phyloP scores from a whole-genome alignment of 2,797 vertebrate species.

The Phataginus tetradactyla region DNA sequence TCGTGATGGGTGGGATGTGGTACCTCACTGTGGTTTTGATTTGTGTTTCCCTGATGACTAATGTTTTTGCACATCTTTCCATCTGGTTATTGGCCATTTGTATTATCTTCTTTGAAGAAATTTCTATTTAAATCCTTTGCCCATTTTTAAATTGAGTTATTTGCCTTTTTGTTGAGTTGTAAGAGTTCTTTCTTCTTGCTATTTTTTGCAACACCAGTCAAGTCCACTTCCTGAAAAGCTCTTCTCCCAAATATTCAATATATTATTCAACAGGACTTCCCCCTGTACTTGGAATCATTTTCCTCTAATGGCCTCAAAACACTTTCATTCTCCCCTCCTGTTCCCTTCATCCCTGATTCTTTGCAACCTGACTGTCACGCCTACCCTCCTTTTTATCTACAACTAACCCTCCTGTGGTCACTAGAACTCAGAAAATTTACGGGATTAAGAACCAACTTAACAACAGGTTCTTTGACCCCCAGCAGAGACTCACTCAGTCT shows the following conservation, averaged over 20 bases:
- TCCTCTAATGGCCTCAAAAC: not conserved
- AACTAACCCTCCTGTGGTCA: not conserved
- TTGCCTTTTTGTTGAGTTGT: not conserved
- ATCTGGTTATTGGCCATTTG: not conserved
- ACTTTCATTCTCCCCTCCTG: not conserved
- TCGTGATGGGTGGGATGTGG: not conserved
- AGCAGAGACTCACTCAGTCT: not conserved
- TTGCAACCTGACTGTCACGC: not conserved
- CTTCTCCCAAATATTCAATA: not conserved
- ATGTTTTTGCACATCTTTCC: not conserved
- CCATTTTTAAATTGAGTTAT: constrained; percentile 1
- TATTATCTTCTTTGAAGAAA: not conserved
- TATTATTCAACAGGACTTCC: not conserved
- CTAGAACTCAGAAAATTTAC: not conserved
- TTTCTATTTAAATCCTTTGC: constrained; percentile 25
- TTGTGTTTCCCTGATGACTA: constrained; percentile 41
- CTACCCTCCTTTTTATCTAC: not conserved
- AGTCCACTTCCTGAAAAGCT: constrained; percentile 22
- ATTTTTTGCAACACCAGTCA: constrained; percentile 35
- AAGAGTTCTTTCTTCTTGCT: constrained; percentile 36
- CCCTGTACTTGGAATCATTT: not conserved
- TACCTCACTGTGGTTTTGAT: not conserved
- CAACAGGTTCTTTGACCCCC: not conserved
- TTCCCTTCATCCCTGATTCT: not conserved
- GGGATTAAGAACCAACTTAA: not conserved